These are phyloP conservation scores for Aptenodytes patagonicus DNA, from an alignment of 2,113 vertebrate genomes.

Conservation along the genomic window DNA sequence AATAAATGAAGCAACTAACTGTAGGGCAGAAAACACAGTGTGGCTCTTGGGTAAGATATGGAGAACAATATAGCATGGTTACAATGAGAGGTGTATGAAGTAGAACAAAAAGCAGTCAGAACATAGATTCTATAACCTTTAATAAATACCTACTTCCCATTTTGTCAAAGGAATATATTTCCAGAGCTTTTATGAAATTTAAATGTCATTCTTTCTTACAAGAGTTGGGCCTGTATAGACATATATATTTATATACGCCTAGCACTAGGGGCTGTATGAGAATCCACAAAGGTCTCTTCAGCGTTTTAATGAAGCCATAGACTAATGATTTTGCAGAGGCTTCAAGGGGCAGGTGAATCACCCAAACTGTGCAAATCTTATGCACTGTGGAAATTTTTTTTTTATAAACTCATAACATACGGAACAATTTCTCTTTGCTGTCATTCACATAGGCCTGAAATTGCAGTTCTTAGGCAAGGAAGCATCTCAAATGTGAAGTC, in stretches of 20 bases:
- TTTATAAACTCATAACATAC: neutral
- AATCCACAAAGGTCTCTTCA: neutral
- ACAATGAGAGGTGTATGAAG: neutral
- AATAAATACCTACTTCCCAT: neutral
- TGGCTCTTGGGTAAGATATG: neutral
- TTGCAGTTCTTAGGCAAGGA: neutral
- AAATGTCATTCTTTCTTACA: neutral
- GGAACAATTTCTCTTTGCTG: neutral
- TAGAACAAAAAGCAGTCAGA: neutral
- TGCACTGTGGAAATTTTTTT: neutral
- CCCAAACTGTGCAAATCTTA: neutral
- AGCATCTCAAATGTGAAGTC: neutral
- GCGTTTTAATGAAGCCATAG: rapidly evolving
- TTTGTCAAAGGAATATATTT: neutral
- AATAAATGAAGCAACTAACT: neutral
- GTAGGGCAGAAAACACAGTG: neutral
- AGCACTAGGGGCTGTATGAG: neutral
- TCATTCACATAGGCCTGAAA: neutral
- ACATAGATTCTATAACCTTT: neutral
- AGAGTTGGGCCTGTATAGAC: rapidly evolving
- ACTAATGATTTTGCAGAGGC: neutral
- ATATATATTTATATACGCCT: too few species aligned
- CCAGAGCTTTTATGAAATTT: neutral
- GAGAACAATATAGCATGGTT: neutral
- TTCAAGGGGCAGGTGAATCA: neutral